Evolutionary conservation across 2,888 invertebrate genomes (phyloP).

Genomic region (Anorthoa munda): DNA sequence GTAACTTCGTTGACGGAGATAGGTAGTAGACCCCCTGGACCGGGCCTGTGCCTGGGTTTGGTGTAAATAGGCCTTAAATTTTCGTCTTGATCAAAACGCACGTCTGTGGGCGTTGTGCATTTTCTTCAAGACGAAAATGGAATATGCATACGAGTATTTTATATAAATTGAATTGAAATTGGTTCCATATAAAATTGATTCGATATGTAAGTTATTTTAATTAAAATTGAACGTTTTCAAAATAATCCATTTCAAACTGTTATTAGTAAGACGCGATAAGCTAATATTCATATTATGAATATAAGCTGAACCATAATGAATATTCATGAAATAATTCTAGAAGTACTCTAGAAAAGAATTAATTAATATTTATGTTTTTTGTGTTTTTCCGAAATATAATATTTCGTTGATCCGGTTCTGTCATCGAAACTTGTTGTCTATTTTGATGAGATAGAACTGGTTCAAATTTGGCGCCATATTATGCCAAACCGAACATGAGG

Average conservation of each 20-base stretch:
- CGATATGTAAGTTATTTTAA: conserved; percentile 24
- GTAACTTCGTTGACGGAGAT: too few species aligned
- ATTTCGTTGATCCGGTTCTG: neutral
- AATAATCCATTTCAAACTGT: conserved; percentile 5
- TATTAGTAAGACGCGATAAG: conserved; percentile 18
- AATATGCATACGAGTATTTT: neutral
- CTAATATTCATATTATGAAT: neutral
- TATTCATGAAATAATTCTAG: neutral
- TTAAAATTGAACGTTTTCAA: neutral
- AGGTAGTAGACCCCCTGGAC: too few species aligned
- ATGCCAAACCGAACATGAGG: neutral
- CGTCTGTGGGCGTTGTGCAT: too few species aligned
- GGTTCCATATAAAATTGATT: conserved; percentile 19
- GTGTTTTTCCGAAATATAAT: neutral
- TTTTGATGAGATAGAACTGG: too few species aligned
- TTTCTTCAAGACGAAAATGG: neutral
- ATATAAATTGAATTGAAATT: conserved; percentile 11
- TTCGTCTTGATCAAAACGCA: too few species aligned
- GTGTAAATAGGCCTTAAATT: too few species aligned
- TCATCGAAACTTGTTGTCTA: neutral
- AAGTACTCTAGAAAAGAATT: neutral
- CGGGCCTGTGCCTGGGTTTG: too few species aligned
- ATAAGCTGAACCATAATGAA: too few species aligned
- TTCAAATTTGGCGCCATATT: neutral
- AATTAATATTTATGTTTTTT: neutral